Evolutionary conservation across 2,113 vertebrate species (phyloP).

Genomic region (Pachycephala philippinensis): DNA sequence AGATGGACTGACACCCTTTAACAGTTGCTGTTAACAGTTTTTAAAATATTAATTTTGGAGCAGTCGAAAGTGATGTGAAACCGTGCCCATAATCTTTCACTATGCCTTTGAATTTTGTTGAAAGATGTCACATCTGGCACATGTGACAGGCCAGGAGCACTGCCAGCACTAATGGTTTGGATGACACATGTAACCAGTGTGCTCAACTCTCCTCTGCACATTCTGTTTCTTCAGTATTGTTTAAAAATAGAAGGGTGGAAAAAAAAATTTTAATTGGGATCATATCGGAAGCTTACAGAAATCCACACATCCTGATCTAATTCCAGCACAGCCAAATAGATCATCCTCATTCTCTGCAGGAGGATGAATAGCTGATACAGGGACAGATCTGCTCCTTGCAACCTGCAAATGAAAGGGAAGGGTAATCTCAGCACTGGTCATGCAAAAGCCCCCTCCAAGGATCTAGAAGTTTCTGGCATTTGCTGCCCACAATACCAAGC

Average conservation of each 20-base stretch:
- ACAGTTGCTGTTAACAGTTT: background rate
- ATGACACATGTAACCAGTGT: background rate
- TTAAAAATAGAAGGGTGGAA: background rate
- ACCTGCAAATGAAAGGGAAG: background rate
- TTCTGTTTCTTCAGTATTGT: background rate
- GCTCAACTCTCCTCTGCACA: background rate
- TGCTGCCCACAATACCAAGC: background rate
- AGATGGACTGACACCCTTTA: background rate
- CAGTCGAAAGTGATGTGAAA: background rate
- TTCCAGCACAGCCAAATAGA: background rate
- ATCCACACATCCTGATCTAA: background rate
- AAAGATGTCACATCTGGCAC: background rate
- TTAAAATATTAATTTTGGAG: background rate
- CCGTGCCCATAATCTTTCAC: background rate
- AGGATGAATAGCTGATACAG: background rate
- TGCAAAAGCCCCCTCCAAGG: background rate
- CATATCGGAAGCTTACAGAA: background rate
- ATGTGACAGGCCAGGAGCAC: background rate
- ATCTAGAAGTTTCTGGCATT: background rate
- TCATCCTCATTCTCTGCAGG: background rate
- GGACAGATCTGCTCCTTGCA: background rate
- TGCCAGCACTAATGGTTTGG: background rate
- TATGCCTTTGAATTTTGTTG: background rate
- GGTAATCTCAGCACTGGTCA: rapidly evolving
- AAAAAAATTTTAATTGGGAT: background rate